Conservation (phyloP, 2,797 vertebrate species). For the Enteromius paludinosus region DNA sequence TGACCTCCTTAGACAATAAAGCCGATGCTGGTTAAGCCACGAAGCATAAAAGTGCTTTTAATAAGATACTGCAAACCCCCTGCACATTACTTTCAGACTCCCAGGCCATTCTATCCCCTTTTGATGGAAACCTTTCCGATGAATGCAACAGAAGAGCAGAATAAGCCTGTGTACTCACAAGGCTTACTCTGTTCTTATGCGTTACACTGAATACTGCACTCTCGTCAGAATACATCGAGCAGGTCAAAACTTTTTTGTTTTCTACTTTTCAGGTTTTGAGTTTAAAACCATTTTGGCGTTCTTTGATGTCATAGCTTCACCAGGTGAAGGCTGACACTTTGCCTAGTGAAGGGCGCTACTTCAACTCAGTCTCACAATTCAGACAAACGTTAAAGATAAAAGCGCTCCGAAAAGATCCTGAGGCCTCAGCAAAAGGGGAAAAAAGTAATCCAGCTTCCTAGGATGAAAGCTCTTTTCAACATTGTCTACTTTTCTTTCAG, state of each 20-base stretch:
- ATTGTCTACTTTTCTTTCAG: constrained; percentile 13
- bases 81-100: constrained; percentile 47
- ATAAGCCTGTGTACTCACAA: background rate
- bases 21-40: constrained; percentile 25
- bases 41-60: constrained; percentile 54
- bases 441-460: constrained; percentile 20
- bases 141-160: constrained; percentile 43
- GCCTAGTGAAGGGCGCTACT: constrained; percentile 24
- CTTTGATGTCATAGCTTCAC: constrained; percentile 18
- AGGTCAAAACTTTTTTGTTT: constrained; percentile 14
- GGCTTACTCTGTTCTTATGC: constrained; percentile 15
- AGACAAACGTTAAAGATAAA: constrained; percentile 56
- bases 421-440: constrained; percentile 38
- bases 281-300: constrained; percentile 10
- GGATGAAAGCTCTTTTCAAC: constrained; percentile 42
- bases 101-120: constrained; percentile 31
- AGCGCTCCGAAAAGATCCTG: constrained; percentile 39
- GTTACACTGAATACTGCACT: constrained; percentile 1
- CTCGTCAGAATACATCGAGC: constrained; percentile 24
- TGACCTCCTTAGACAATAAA: constrained; percentile 43
- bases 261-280: constrained; percentile 18
- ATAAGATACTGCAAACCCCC: constrained; percentile 40
- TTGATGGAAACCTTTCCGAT: constrained; percentile 52
- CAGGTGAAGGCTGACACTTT: constrained; percentile 50
- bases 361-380: constrained; percentile 49